These are phyloP conservation scores for Pampusana beccarii DNA, from an alignment of 2,113 vertebrate genomes.

Conservation along the genomic window DNA sequence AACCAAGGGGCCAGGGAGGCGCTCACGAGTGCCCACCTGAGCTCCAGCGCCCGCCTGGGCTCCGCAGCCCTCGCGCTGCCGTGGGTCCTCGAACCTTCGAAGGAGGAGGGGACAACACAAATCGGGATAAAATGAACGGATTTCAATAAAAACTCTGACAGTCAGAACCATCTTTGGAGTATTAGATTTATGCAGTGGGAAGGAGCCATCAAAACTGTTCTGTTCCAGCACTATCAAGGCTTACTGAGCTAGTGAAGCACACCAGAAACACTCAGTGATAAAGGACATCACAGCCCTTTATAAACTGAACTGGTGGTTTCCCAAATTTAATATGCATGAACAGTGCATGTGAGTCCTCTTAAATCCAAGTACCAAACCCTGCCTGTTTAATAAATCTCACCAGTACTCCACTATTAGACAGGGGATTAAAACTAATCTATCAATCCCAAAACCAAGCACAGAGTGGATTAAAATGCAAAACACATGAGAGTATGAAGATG, in stretches of 20 bases:
- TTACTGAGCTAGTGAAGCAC: conserved; percentile 54
- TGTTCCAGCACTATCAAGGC: conserved; percentile 64
- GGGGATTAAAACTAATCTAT: conserved; percentile 87
- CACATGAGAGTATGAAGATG: conserved; percentile 75
- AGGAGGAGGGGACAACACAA: not conserved
- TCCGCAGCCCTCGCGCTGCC: not conserved
- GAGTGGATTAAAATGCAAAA: conserved; percentile 86
- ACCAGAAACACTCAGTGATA: conserved; percentile 70
- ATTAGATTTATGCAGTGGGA: conserved; percentile 44
- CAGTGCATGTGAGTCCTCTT: conserved; percentile 76
- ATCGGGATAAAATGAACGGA: conserved; percentile 1
- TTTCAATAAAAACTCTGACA: conserved; percentile 25
- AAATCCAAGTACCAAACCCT: conserved; percentile 81
- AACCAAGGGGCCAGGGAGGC: not conserved
- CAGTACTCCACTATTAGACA: conserved; percentile 83
- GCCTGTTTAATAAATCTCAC: conserved; percentile 83
- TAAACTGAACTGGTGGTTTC: conserved; percentile 71
- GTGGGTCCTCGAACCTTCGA: not conserved
- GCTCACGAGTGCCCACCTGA: no score
- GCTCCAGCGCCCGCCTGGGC: no score
- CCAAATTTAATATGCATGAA: conserved; percentile 80
- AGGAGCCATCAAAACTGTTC: conserved; percentile 35
- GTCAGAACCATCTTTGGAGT: not conserved
- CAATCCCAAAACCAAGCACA: conserved; percentile 82
- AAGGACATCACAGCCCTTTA: conserved; percentile 72